Evolutionary conservation across 1,140 invertebrate genomes (phyloP).

Genomic region (Dendroctonus ponderosae): DNA sequence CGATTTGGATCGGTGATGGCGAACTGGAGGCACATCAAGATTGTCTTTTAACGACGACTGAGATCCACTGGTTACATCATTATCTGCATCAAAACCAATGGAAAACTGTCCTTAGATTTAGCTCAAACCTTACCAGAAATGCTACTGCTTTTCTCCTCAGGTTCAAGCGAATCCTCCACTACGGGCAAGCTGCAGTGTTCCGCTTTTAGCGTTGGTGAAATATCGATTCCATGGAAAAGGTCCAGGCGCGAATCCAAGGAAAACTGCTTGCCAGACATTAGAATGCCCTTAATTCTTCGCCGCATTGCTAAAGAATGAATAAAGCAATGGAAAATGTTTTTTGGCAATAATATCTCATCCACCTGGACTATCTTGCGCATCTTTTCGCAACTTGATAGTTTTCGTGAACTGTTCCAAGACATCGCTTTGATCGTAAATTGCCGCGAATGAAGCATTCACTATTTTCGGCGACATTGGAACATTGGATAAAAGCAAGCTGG

Average conservation of each 20-base stretch:
- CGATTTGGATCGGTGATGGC: constrained; percentile 42
- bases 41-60: constrained; percentile 28
- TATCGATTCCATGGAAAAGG: constrained; percentile 70
- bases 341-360: constrained; percentile 38
- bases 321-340: background rate
- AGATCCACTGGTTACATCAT: constrained; percentile 19
- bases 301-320: constrained; percentile 64
- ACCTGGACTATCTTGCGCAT: constrained; percentile 77
- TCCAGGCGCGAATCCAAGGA: constrained; percentile 89
- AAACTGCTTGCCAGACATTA: constrained; percentile 86
- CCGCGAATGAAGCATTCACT: constrained; percentile 94
- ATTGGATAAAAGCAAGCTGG: constrained; percentile 88
- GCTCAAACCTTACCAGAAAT: constrained; percentile 29
- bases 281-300: constrained; percentile 78
- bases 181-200: constrained; percentile 55
- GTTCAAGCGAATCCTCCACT: constrained; percentile 55
- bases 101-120: background rate
- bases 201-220: constrained; percentile 40
- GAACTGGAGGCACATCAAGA: constrained; percentile 25
- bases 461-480: constrained; percentile 97
- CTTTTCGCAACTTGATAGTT: constrained; percentile 65
- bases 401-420: constrained; percentile 76
- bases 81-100: constrained; percentile 18
- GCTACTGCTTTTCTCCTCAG: constrained; percentile 42
- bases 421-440: constrained; percentile 88